Base-by-base conservation (phyloP, 2,888 invertebrate species). In the Aleiodes leptofemur region DNA sequence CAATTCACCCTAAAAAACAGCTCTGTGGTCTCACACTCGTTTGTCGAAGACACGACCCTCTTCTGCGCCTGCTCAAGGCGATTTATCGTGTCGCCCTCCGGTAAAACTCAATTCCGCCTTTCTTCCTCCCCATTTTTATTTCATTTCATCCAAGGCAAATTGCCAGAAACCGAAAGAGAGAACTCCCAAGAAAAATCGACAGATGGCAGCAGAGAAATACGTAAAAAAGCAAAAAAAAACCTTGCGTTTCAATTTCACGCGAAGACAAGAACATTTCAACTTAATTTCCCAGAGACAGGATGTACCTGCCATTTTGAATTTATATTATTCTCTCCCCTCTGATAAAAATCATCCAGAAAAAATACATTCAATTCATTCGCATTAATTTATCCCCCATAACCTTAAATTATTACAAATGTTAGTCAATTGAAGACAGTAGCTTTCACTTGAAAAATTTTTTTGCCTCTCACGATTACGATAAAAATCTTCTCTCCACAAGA, bases 201-300 rank as follows among this genome's bases (percentile, higher is more conserved):
- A 81, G 83, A 83, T 83, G 81, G 83, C 83, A 80, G 81, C 82
- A 81, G 76, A 72, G 75, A 48, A 74, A 56, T 0, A 53, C 23
- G 23, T 23, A 23, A 23, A 23, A 23, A 23, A 23, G 2, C 1
- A 23, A 23, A 23, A 23, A 23, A 23, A 23, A 23, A 23, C 1
- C 23, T 23, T 23, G 23, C 23, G 23, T 23, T 34, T 34, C 4
- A 34, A 34, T 34, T 34, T 34, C 34, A 51, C 23, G 51, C 8
- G 51, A n/a, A 14, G 51, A 51, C 51, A 51, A 51, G 51, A 51
- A 5, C 4, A 34, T 34, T 34, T 6, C 51, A 9, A 14, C n/a
- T 51, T 4, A n/a, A 51, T 51, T 51, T 51, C 13, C 23, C 23
- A 23, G 23, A 51, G 4, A 51, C 13, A 51, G 61, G 61, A 61